Evolutionary conservation across 1,140 invertebrate genomes (phyloP), one percentile per base, ranked within the genome.

Genomic region (Coptotermes formosanus): DNA sequence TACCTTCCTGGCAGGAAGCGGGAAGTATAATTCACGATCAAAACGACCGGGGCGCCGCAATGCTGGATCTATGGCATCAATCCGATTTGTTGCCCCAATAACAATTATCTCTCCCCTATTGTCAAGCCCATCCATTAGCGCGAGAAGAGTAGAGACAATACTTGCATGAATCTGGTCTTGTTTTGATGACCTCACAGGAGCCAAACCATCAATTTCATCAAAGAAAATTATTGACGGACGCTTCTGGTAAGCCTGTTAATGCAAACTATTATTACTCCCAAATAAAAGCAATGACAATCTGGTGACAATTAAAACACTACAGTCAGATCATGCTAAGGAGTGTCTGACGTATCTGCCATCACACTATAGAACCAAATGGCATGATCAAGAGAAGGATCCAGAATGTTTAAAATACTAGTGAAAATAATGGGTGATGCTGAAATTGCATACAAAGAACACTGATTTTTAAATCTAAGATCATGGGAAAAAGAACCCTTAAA

Each of bases 151-250:
- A 91, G 86, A 90, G 0, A 92, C 91, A 92, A 94, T 87, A 91
- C 91, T 89, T 90, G 91, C 89, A 90, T 94, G 88, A 90, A 94
- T 95, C 88, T 95, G 94, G 88, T 96, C 95, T 85, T 93, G 93
- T 23, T 92, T 92, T 38, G 91, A 91, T 11, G 94, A 94, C 87
- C 95, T 89, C 45, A 93, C 91, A 0, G 94, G 94, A 87, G 94
- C 94, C n/a, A 96, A 90, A 3, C 94, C 94, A 88, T 96, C 95
- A 38, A 96, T 94, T 90, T 96, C 95, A 90, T 96, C 95, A 86
- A 96, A 94, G 88, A 96, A 96, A 82, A 96, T 95, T 8, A 95
- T 95, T 86, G 93, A 94, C 8, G 95, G 95, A 84, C 94, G 94
- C 88, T 93, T 93, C 89, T 95, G 94, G 82, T 94, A 90, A 0